Evolutionary conservation across 2,113 vertebrate genomes (phyloP).

Genomic region (Elephas maximus): DNA sequence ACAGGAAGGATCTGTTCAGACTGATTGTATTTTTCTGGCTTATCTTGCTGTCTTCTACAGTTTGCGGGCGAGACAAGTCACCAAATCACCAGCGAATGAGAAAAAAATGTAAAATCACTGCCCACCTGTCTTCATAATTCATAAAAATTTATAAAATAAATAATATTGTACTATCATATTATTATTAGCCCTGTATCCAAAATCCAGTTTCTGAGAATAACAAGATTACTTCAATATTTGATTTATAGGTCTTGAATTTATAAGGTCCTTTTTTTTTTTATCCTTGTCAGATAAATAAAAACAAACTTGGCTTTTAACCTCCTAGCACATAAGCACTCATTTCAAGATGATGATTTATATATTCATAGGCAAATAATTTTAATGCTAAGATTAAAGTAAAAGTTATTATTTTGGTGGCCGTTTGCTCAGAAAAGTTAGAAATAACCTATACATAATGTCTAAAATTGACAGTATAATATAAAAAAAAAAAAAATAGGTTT

Average conservation of each 20-base stretch:
- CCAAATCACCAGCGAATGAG: neutral
- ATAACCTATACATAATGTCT: neutral
- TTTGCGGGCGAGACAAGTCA: neutral
- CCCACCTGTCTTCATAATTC: neutral
- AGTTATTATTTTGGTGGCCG: neutral
- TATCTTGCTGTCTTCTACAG: neutral
- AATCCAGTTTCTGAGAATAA: conserved; percentile 9
- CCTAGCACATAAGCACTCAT: neutral
- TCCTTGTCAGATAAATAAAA: conserved; percentile 7
- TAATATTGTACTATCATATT: rapidly evolving
- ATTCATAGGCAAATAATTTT: neutral
- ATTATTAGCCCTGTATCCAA: neutral
- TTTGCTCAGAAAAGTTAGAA: conserved; percentile 6
- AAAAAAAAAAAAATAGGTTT: neutral
- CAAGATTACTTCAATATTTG: neutral
- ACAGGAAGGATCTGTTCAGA: neutral
- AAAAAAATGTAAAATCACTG: neutral
- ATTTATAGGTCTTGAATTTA: neutral
- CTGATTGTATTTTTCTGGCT: neutral
- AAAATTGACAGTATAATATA: neutral
- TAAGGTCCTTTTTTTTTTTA: neutral
- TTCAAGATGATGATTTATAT: neutral
- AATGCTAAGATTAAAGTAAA: neutral
- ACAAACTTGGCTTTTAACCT: neutral
- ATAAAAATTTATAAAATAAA: neutral